Conservation (phyloP, 2,797 vertebrate species). For the Sphenopsis melanotis region DNA sequence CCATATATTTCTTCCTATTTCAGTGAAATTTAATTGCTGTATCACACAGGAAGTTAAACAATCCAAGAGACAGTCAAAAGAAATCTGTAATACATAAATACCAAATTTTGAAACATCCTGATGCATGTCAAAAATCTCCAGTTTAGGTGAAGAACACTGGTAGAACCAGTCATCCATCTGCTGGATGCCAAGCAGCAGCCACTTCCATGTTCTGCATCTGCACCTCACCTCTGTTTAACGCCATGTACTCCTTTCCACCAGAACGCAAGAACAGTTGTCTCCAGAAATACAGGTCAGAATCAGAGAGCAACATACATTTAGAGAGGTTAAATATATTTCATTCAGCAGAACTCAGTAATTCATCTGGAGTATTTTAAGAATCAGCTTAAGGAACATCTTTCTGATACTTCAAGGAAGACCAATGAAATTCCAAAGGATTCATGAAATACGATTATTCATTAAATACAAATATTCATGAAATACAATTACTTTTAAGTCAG, state of each 20-base stretch:
- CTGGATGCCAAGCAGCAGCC: background rate
- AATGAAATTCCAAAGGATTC: background rate
- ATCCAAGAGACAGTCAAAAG: background rate
- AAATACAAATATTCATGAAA: background rate
- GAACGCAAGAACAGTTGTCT: background rate
- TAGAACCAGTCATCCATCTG: rapidly evolving
- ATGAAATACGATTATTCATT: background rate
- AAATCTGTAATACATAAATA: background rate
- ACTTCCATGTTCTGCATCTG: background rate
- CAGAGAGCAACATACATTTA: background rate
- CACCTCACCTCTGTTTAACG: background rate
- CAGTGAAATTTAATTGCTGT: background rate
- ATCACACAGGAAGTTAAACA: background rate
- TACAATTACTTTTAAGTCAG: background rate
- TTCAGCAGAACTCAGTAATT: background rate
- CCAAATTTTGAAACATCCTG: background rate
- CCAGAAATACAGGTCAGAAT: background rate
- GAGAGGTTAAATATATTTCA: background rate
- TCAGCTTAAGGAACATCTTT: background rate
- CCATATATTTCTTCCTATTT: background rate
- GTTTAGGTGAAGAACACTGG: background rate
- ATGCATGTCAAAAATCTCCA: background rate
- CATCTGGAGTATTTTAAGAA: background rate
- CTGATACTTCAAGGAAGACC: background rate
- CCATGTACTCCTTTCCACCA: background rate